Conservation (phyloP, 2,797 vertebrate genomes). For the Nannoperca obscura region DNA sequence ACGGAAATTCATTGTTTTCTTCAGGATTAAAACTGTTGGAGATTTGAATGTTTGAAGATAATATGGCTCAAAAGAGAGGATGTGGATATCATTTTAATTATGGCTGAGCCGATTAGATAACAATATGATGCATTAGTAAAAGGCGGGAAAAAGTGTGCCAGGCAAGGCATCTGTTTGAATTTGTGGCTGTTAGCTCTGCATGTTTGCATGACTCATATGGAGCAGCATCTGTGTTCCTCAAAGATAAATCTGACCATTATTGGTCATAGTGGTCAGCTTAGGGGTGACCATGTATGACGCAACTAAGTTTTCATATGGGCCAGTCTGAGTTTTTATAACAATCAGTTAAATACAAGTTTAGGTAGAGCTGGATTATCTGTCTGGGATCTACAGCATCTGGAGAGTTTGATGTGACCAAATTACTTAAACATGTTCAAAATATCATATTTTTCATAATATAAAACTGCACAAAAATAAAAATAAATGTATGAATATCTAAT, state of each 20-base stretch:
- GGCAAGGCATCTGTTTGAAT: conserved; percentile 63
- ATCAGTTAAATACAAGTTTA: conserved; percentile 24
- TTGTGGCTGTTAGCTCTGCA: conserved; percentile 56
- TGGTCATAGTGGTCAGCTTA: conserved; percentile 48
- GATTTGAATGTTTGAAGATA: conserved; percentile 50
- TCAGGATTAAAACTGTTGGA: conserved; percentile 69
- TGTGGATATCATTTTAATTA: conserved; percentile 70
- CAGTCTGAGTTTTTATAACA: neutral
- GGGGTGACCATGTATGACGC: conserved; percentile 8
- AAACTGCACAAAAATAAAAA: neutral
- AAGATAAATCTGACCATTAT: conserved; percentile 62
- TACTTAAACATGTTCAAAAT: neutral
- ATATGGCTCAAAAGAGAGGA: conserved; percentile 62
- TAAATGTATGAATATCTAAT: neutral
- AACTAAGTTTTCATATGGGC: conserved; percentile 16
- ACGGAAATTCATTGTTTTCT: conserved; percentile 59
- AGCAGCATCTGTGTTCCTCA: conserved; percentile 70
- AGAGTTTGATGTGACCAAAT: conserved; percentile 3
- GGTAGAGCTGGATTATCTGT: conserved; percentile 17
- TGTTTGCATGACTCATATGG: conserved; percentile 67
- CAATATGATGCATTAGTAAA: conserved; percentile 69
- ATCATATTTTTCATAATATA: neutral
- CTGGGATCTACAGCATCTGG: conserved; percentile 8
- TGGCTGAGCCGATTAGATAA: conserved; percentile 74
- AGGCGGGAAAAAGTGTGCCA: conserved; percentile 67